Conservation (phyloP, 2,888 invertebrate species). For the Eurytoma californica region DNA sequence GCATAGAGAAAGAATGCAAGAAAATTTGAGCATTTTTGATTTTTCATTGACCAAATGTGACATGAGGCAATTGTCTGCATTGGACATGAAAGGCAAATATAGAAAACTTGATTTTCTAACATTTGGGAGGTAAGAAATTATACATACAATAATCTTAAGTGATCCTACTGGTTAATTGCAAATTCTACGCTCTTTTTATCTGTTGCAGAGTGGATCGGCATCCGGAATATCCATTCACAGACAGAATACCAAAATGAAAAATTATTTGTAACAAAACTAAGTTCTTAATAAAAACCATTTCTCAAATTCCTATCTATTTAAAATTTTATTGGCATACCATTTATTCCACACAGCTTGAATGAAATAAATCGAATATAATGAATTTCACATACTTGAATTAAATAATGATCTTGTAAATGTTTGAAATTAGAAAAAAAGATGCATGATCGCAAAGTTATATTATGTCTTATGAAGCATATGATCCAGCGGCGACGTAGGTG, state of each 20-base stretch:
- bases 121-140: slow-evolving; percentile 7
- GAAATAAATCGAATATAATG: too few species aligned
- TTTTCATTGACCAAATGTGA: neutral
- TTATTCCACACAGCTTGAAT: too few species aligned
- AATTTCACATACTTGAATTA: too few species aligned
- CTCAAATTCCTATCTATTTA: too few species aligned
- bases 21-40: slow-evolving; percentile 15
- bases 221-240: slow-evolving; percentile 34
- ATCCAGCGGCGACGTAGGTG: slow-evolving; percentile 36
- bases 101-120: slow-evolving; percentile 25
- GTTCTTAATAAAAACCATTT: too few species aligned
- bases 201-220: neutral
- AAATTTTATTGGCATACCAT: too few species aligned
- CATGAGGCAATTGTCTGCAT: slow-evolving; percentile 14
- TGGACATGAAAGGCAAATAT: slow-evolving; percentile 24
- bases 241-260: neutral
- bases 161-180: too few species aligned
- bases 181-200: too few species aligned
- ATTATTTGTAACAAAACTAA: too few species aligned
- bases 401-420: too few species aligned
- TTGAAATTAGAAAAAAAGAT: neutral
- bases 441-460: too few species aligned
- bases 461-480: neutral
- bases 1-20: slow-evolving; percentile 16
- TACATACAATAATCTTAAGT: neutral